Conservation (phyloP, 2,113 vertebrate species). For the Sclerurus mexicanus region DNA sequence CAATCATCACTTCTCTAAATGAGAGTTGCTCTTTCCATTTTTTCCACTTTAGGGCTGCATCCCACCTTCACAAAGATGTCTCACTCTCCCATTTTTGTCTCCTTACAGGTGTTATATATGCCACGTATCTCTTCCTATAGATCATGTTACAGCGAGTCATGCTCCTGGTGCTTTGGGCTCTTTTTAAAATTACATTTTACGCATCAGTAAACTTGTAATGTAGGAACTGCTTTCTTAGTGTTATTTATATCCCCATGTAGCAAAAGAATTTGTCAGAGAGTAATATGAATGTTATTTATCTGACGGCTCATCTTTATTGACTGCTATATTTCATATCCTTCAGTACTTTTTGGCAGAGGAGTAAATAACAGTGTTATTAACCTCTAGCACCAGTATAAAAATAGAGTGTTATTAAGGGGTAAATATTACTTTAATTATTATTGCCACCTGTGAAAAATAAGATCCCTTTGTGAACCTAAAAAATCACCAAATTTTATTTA, state of each 20-base stretch:
- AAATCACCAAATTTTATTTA: slow-evolving; percentile 45
- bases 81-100: slow-evolving; percentile 9
- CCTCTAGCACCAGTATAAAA: slow-evolving; percentile 78
- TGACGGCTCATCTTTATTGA: slow-evolving; percentile 80
- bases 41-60: neutral
- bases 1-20: neutral
- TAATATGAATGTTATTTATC: slow-evolving; percentile 83
- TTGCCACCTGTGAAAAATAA: slow-evolving; percentile 71
- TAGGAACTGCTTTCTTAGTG: slow-evolving; percentile 74
- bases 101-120: slow-evolving; percentile 28
- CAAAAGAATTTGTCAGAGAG: slow-evolving; percentile 81
- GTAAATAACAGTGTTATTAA: slow-evolving; percentile 83
- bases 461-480: slow-evolving; percentile 46
- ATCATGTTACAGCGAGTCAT: slow-evolving; percentile 29
- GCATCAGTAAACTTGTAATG: slow-evolving; percentile 84
- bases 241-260: slow-evolving; percentile 78
- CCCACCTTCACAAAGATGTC: slow-evolving; percentile 46
- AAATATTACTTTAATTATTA: slow-evolving; percentile 81
- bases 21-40: neutral
- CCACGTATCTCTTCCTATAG: slow-evolving; percentile 10
- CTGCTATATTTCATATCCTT: slow-evolving; percentile 78
- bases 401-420: slow-evolving; percentile 80
- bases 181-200: slow-evolving; percentile 83
- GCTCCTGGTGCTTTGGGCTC: slow-evolving; percentile 59
- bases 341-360: slow-evolving; percentile 77